Base-by-base conservation (phyloP, 2,113 vertebrate genomes). In the Megaleporinus macrocephalus region DNA sequence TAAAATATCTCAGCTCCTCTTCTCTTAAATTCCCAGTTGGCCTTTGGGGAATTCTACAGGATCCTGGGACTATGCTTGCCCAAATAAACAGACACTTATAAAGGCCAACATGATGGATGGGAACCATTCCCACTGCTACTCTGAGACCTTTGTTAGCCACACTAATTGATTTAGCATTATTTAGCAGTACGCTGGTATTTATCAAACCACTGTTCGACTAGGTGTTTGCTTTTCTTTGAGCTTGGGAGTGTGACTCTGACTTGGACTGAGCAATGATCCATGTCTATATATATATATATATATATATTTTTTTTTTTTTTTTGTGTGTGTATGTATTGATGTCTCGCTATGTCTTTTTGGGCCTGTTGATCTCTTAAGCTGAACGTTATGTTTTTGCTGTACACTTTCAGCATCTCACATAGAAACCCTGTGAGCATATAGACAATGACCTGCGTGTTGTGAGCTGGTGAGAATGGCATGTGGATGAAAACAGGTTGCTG, bases 381-480 rank as follows among this genome's bases (percentile, higher is more conserved):
- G 68, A 78, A 71, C 68, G 79, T 75, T 29, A 13, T 63, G 65
- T 76, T 73, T 81, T 70, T 41, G 75, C 73, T 80, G 41, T 29
- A 18, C 15, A 51, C 57, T 20, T 24, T 61, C 22, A 69, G 74
- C 41, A 69, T 76, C 41, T 63, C 61, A 62, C 71, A 62, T 73
- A 55, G 20, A 53, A 51, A 44, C 22, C 29, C 26, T 27, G 68
- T 81, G 30, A 36, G 29, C 33, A 72, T 81, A 47, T 73, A 30
- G 83, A 87, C 87, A 84, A 72, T 77, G 59, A 62, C 69, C 70
- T 81, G 81, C 79, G 74, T 81, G 41, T 53, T 76, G 57, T 44
- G 41, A 69, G 65, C 77, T 51, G 76, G 80, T 81, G 82, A 77
- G 74, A 88, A 82, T 49, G 74, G 71, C 74, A 73, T 79, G 53